phyloP scores from a whole-genome alignment of 2,888 invertebrate genomes.

The Crioceris asparagi region DNA sequence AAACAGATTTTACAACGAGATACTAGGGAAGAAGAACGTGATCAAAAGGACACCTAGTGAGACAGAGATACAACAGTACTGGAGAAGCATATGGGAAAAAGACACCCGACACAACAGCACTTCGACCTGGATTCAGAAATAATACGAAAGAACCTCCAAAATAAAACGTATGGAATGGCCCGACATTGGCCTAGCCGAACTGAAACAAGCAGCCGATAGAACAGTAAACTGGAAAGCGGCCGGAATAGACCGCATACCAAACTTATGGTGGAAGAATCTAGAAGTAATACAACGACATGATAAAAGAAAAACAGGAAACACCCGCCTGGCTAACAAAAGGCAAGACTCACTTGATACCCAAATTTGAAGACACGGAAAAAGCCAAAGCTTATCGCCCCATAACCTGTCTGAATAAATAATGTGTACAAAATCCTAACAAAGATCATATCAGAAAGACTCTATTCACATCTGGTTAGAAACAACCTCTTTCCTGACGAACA shows the following conservation, averaged over 20 bases:
- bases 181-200: background rate
- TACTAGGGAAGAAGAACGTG: background rate
- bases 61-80: background rate
- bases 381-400: background rate
- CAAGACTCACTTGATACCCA: too few species aligned
- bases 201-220: background rate
- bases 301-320: too few species aligned
- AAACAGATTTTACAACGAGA: background rate
- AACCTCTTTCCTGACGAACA: too few species aligned
- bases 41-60: background rate
- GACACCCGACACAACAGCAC: background rate
- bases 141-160: background rate
- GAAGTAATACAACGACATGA: too few species aligned
- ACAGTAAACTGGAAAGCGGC: background rate
- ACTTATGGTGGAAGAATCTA: background rate
- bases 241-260: background rate
- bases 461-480: too few species aligned
- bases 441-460: conserved; percentile 2
- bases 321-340: too few species aligned
- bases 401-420: conserved; percentile 1
- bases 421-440: conserved; percentile 1
- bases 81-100: background rate
- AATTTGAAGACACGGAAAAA: background rate
- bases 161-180: background rate
- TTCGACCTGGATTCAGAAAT: background rate